Evolutionary conservation across 2,113 vertebrate genomes (phyloP).

Genomic region (Steatornis caripensis): DNA sequence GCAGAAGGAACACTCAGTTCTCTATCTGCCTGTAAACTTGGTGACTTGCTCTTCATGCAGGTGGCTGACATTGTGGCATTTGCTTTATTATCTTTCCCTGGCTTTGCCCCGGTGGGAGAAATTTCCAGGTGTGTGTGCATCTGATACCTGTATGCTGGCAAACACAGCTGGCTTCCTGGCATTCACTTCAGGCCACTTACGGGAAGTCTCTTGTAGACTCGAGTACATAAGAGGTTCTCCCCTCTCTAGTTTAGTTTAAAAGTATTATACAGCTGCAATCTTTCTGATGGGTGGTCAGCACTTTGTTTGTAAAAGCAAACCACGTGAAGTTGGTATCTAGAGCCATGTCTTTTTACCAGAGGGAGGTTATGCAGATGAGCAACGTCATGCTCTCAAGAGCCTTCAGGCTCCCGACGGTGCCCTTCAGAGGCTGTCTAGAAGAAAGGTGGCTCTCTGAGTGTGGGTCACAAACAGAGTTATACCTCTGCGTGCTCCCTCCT

Average conservation of each 20-base stretch:
- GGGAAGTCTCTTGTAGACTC: neutral
- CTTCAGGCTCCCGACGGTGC: fast-evolving
- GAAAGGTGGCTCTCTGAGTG: neutral
- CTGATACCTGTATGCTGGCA: neutral
- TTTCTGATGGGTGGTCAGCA: neutral
- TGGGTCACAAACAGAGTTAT: neutral
- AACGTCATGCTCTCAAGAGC: fast-evolving
- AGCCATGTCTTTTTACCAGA: neutral
- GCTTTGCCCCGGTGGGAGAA: neutral
- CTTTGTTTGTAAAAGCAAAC: neutral
- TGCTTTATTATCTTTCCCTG: neutral
- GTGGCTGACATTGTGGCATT: neutral
- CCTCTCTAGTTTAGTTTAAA: neutral
- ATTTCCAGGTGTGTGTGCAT: neutral
- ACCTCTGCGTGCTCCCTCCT: neutral
- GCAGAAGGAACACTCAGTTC: neutral
- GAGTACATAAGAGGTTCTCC: neutral
- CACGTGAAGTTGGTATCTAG: neutral
- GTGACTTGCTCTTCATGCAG: neutral
- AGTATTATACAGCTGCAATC: neutral
- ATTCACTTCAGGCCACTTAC: neutral
- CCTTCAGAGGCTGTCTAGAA: neutral
- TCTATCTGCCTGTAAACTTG: neutral
- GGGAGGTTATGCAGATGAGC: neutral
- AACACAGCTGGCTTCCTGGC: neutral